A percentile compares a stretch with the other conserved stretches of the same genome.
Evolutionary conservation across 2,797 vertebrate genomes (phyloP).

Genomic region (Schizothorax lantsangensis): DNA sequence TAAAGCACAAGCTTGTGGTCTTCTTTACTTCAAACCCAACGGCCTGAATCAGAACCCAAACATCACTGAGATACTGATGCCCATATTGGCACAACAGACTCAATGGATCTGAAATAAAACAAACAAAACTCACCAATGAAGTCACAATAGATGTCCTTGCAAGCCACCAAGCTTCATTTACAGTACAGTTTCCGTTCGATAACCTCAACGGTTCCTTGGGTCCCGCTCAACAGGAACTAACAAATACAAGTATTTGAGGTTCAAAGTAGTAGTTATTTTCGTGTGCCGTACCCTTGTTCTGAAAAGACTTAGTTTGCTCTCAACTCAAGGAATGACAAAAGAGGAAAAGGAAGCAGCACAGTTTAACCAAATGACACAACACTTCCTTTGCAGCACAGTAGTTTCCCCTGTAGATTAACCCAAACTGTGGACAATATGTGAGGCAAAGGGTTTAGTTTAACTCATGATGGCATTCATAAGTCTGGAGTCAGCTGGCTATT

Average conservation of each 20-base stretch:
- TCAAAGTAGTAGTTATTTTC: constrained; percentile 27
- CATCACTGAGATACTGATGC: constrained; percentile 48
- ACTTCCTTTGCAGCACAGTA: constrained; percentile 59
- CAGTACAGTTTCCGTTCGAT: constrained; percentile 1
- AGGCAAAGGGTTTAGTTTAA: not conserved
- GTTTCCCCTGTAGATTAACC: constrained; percentile 55
- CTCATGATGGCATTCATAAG: not conserved
- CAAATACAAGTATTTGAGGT: not conserved
- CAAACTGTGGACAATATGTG: constrained; percentile 1
- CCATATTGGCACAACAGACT: constrained; percentile 41
- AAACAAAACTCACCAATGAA: constrained; percentile 37
- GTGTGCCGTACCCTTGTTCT: constrained; percentile 35
- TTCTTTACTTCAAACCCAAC: constrained; percentile 42
- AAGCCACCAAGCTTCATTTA: constrained; percentile 38
- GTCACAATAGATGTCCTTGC: constrained; percentile 46
- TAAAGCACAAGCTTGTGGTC: constrained; percentile 36
- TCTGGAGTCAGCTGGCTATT: constrained; percentile 5
- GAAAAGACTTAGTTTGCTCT: constrained; percentile 35
- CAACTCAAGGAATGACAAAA: constrained; percentile 57
- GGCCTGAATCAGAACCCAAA: constrained; percentile 51
- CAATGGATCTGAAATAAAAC: constrained; percentile 26
- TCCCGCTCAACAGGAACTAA: constrained; percentile 14
- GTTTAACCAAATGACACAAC: constrained; percentile 60
- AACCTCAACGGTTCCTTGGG: not conserved
- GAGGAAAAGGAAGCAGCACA: constrained; percentile 63